These are phyloP conservation scores for Drosophila lowei DNA, from an alignment of 1,140 invertebrate genomes.

Conservation along the genomic window DNA sequence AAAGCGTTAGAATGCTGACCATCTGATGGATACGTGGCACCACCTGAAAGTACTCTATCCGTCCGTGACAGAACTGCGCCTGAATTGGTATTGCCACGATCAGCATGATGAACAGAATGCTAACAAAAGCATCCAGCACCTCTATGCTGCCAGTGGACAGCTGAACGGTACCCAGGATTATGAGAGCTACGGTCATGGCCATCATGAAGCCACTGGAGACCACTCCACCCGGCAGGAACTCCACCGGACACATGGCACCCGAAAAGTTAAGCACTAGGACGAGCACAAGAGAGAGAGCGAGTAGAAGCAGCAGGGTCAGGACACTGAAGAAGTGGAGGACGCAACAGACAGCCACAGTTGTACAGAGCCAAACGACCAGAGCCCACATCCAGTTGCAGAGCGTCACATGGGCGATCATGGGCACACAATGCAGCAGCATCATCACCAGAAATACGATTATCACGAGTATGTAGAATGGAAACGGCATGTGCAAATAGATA, in stretches of 20 bases:
- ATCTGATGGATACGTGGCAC: constrained; percentile 20
- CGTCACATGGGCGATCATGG: not conserved
- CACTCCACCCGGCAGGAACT: constrained; percentile 34
- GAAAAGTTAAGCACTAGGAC: constrained; percentile 33
- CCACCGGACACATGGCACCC: constrained; percentile 38
- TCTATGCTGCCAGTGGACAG: not conserved
- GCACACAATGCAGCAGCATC: constrained; percentile 21
- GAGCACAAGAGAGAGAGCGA: not conserved
- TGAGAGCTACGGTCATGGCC: not conserved
- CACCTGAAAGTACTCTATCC: constrained; percentile 16
- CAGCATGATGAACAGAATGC: constrained; percentile 37
- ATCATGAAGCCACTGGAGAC: constrained; percentile 32
- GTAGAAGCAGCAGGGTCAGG: not conserved
- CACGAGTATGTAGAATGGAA: constrained; percentile 10
- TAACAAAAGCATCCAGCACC: constrained; percentile 20
- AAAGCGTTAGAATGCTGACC: constrained; percentile 30
- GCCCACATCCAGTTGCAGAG: constrained; percentile 34
- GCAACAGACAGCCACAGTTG: constrained; percentile 14
- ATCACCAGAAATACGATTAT: constrained; percentile 19
- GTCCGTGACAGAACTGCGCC: constrained; percentile 42
- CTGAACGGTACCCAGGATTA: constrained; percentile 18
- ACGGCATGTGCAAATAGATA: not conserved
- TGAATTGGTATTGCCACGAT: constrained; percentile 42
- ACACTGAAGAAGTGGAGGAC: not conserved
- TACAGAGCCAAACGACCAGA: constrained; percentile 11